A percentile compares a stretch with the other conserved stretches of the same genome.
Evolutionary conservation across 2,113 vertebrate genomes (phyloP).

Genomic region (Percopsis transmontana): DNA sequence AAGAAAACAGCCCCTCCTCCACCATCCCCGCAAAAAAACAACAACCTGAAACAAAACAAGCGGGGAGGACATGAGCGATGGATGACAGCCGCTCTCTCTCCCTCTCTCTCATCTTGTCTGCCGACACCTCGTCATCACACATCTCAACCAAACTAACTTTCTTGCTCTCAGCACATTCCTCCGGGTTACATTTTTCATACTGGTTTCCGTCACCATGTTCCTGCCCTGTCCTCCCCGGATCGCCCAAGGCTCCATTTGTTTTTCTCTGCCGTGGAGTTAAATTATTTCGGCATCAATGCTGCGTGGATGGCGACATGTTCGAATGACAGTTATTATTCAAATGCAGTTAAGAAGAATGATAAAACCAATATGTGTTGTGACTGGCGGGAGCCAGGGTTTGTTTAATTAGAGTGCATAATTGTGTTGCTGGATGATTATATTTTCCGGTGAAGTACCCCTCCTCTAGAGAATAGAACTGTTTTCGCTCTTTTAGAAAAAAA

Average conservation of each 20-base stretch:
- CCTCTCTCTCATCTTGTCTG: neutral
- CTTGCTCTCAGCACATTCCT: neutral
- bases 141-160: neutral
- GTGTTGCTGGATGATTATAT: slow-evolving; percentile 20
- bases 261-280: neutral
- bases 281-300: slow-evolving; percentile 5
- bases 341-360: neutral
- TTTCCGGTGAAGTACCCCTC: slow-evolving; percentile 13
- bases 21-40: neutral
- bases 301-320: neutral
- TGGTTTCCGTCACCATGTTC: neutral
- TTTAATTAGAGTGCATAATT: slow-evolving; percentile 4
- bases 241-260: neutral
- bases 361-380: neutral
- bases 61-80: neutral
- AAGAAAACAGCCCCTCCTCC: neutral
- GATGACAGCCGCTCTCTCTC: neutral
- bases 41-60: neutral
- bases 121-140: neutral
- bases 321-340: neutral
- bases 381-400: neutral
- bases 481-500: too few relatives aligned
- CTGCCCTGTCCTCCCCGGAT: too few relatives aligned
- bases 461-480: neutral
- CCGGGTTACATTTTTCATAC: neutral